These are phyloP conservation scores for Mormyrops attenuatus DNA, from an alignment of 2,797 vertebrate genomes.

Conservation along the genomic window DNA sequence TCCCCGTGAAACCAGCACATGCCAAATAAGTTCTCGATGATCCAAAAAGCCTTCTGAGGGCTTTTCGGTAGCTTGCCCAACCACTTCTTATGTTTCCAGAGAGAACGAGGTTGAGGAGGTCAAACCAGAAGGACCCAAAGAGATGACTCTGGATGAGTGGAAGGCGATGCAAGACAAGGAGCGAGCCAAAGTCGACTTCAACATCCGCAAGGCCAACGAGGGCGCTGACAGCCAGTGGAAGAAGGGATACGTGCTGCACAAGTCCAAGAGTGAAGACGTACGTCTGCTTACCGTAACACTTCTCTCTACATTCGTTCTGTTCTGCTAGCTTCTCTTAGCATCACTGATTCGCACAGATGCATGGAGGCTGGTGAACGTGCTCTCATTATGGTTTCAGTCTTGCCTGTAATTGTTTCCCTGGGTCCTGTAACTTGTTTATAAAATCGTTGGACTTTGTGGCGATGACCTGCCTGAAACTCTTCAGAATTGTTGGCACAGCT, in stretches of 20 bases:
- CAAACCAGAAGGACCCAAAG: slow-evolving; percentile 94
- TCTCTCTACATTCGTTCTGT: not conserved
- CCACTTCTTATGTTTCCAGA: slow-evolving; percentile 54
- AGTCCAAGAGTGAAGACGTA: slow-evolving; percentile 92
- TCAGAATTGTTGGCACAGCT: not conserved
- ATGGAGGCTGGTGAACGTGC: not conserved
- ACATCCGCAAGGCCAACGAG: slow-evolving; percentile 97
- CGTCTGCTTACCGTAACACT: slow-evolving; percentile 30
- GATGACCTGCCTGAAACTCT: not conserved
- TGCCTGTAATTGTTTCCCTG: not conserved
- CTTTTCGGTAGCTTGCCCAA: not conserved
- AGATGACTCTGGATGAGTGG: slow-evolving; percentile 99
- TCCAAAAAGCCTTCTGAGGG: not conserved
- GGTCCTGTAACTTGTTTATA: not conserved
- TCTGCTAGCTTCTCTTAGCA: not conserved
- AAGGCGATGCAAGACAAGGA: slow-evolving; percentile 98
- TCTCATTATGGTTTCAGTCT: not conserved
- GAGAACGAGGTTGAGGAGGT: slow-evolving; percentile 95
- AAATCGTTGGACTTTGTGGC: not conserved
- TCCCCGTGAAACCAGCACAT: not conserved
- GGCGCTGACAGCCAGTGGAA: slow-evolving; percentile 89
- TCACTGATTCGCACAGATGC: not conserved
- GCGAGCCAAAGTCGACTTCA: slow-evolving; percentile 93
- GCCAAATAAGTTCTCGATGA: no score
- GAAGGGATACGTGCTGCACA: slow-evolving; percentile 95